A percentile compares a stretch with the other conserved stretches of the same genome.
These are phyloP conservation scores for Cydia fagiglandana DNA, from an alignment of 1,140 invertebrate genomes.

Conservation along the genomic window DNA sequence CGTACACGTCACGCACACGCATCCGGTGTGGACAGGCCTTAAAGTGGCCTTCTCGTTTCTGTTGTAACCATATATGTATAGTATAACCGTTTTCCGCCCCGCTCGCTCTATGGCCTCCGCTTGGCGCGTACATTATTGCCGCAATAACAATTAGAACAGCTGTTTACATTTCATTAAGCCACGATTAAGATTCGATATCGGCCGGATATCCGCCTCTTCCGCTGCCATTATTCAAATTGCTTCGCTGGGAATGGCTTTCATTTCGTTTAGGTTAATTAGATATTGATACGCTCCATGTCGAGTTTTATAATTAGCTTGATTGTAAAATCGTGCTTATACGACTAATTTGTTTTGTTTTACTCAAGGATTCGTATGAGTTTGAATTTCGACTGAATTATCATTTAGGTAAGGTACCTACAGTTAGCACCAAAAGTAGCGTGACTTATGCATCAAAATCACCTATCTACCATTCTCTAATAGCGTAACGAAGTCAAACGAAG, in stretches of 20 bases:
- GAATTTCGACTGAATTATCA: no score
- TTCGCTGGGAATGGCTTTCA: slow-evolving; percentile 12
- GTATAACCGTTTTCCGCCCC: neutral
- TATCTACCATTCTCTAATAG: no score
- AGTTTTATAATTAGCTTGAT: slow-evolving; percentile 4
- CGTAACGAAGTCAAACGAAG: no score
- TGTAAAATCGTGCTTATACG: neutral
- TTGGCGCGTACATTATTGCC: neutral
- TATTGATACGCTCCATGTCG: neutral
- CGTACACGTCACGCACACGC: no score
- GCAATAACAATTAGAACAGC: slow-evolving; percentile 28
- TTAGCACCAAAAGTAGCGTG: no score
- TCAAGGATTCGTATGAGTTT: neutral
- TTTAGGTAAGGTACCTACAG: no score
- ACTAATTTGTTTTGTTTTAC: neutral
- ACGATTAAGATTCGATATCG: slow-evolving; percentile 29
- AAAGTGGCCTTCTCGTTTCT: no score
- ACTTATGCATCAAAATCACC: no score
- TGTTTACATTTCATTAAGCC: slow-evolving; percentile 29
- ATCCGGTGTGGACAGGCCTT: no score
- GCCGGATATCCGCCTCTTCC: slow-evolving; percentile 16
- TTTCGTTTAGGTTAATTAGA: slow-evolving; percentile 31
- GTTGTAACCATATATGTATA: no score
- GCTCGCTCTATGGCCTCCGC: neutral
- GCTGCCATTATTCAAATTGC: slow-evolving; percentile 27